Base-by-base conservation (phyloP, 30 jellyfish, hydroid and myxozoan species). In the Pelagia noctiluca region DNA sequence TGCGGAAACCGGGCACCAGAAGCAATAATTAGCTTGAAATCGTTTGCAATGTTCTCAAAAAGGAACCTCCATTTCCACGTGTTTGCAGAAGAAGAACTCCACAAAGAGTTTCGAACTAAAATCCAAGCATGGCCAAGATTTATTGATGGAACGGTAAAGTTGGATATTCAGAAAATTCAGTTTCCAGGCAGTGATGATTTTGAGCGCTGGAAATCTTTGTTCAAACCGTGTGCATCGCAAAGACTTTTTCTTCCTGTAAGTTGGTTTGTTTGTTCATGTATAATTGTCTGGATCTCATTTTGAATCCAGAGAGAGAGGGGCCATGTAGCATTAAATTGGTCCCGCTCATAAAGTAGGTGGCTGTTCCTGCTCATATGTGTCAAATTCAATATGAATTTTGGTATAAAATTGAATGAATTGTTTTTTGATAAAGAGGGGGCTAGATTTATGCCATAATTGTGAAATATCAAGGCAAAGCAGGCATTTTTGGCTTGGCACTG, bases 141-240 rank as follows among this genome's bases (percentile, higher is more conserved):
- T 53, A 73, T 23, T 26, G 73, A 80, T 4, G 88, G 89, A 29
- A 63, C 84, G 86, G 57, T 92, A 35, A 73, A 78, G 46, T 72
- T 66, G 46, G 87, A 83, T 26, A 36, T 82, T 21, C 75, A 80
- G 46, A 71, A 72, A 0, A 82, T 86, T 30, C 80, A 62, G 12
- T 92, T 69, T 68, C 98, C 98, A 7, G 90, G 50, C 42, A 85
- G 37, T 3, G 88, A 72, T 18, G 83, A 86, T 31, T 65, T 74
- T 34, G 22, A 54, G 26, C 81, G 72, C 33, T 92, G 98, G 98
- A 48, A 71, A 48, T 60, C 71, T 13, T 35, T 85, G 34, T 92
- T 92, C 71, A 92, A 92, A 73, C 97, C 92, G 0, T 92, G 98
- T 86, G 98, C 98, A 22, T 66, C 96, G 1, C 97, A 86, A 63